Conservation (phyloP, 2,888 invertebrate genomes). For the Perdita meconis region DNA sequence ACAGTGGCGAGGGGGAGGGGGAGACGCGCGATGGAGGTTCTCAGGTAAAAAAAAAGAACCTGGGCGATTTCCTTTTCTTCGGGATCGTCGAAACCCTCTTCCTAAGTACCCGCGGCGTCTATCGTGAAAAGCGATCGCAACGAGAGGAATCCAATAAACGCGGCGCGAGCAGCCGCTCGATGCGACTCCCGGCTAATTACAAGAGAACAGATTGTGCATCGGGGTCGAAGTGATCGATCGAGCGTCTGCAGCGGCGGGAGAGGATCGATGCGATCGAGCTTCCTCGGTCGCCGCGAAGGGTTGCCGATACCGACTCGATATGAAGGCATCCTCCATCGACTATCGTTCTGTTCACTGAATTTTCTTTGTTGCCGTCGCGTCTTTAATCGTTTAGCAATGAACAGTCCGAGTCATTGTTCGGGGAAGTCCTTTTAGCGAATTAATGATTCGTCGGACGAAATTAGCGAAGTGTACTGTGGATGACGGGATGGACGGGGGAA, state of each 20-base stretch:
- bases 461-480: too few relatives aligned
- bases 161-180: constrained; percentile 16
- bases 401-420: background rate
- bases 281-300: constrained; percentile 12
- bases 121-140: constrained; percentile 26
- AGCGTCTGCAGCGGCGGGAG: constrained; percentile 14
- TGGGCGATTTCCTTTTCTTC: constrained; percentile 6
- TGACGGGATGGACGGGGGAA: too few relatives aligned
- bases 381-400: background rate
- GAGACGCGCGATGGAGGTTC: background rate
- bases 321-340: background rate
- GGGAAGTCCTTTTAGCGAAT: too few relatives aligned
- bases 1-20: too few relatives aligned
- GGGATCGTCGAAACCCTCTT: constrained; percentile 2
- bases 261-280: constrained; percentile 15
- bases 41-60: constrained; percentile 3
- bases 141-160: constrained; percentile 57
- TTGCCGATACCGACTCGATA: constrained; percentile 25
- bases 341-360: background rate
- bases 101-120: constrained; percentile 5
- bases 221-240: constrained; percentile 32
- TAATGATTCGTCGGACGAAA: too few relatives aligned
- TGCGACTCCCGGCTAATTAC: constrained; percentile 41
- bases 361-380: constrained; percentile 2
- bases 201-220: constrained; percentile 4